Evolutionary conservation across 2,113 vertebrate genomes (phyloP), one percentile per base, ranked within the genome.

Genomic region (Lipotes vexillifer): DNA sequence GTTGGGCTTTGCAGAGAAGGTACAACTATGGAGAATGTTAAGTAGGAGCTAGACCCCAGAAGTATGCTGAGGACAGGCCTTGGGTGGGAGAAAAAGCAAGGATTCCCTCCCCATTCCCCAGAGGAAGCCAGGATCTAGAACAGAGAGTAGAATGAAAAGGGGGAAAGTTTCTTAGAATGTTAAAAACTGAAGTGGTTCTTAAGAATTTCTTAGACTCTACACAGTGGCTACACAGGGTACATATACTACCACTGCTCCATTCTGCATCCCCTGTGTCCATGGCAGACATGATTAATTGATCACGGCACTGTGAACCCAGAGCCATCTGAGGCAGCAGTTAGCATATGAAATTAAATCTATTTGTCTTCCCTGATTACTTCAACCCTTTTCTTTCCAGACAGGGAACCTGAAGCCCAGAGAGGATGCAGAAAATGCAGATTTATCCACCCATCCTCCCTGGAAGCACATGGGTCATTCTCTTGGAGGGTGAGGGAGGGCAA

Each of bases 351-450:
- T 83, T 83, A 90, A 71, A 88, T 88, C 33, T 49, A 14, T 90
- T 36, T 90, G 59, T 88, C 38, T 86, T 86, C 77, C 63, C 49
- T 93, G 55, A 84, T 69, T 69, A 91, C 59, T 55, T 86, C 80
- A 78, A 66, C 36, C 21, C 23, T 90, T 85, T 92, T 63, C 49
- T 94, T 85, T 90, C 78, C 66, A 96, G 68, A 77, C 8, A 33
- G 72, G 31, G 52, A 96, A 75, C 86, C 59, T 13, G 41, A 90
- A 80, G 36, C 61, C 72, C 78, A 49, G 78, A 65, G 33, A 78
- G 14, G 44, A 15, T 41, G 14, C 41, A 87, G 52, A 90, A 90
- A 52, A 86, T 68, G 17, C 59, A 36, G 65, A 59, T 29, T 52
- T 59, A 63, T 41, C 74, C 8, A 46, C n/a, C 41, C 14, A 44